Evolutionary conservation across 2,113 vertebrate species (phyloP), one percentile per base, ranked within the genome.

Genomic region (Petaurus breviceps): DNA sequence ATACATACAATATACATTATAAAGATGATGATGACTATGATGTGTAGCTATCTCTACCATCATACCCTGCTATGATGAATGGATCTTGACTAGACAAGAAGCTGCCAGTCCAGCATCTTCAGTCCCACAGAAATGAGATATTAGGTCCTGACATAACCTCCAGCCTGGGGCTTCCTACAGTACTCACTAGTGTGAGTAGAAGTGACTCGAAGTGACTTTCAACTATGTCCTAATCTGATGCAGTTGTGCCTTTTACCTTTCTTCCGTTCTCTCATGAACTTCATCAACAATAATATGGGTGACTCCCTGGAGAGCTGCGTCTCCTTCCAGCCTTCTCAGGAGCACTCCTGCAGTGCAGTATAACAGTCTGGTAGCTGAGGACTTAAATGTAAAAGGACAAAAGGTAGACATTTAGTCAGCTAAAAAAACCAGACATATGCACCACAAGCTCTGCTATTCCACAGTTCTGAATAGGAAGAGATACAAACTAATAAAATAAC

Each of bases 291-390:
- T 99, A 94, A 99, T 97, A 9, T 99, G 99, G 8, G 99, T 99
- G 98, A 99, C 90, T 11, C 99, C 99, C 43, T 97, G 98, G 1
- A 99, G 98, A 95, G 99, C 98, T 0, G 99, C 91, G 51, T 99
- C 99, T 19, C 99, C 99, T 98, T 99, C 99, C 49, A 99, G 98
- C 55, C 99, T 99, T 96, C 99, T 99, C 94, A 99, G 98, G 92
- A 99, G 98, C 92, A 99, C 99, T 0, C 99, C 99, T 0, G 99
- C 99, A 93, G 99, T 99, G 98, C 99, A 99, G 98, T 99, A 99
- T 91, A 99, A 97, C 91, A 99, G 98, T 19, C 99, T 99, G 97
- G 99, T 99, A 97, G 98, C 98, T 5, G 99, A 98, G 0, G 99
- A 99, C 99, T 99, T 95, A 54, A 84, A 97, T 0, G 0, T 10